These are phyloP conservation scores for Vombatus ursinus DNA, from an alignment of 2,113 vertebrate genomes.

Conservation along the genomic window DNA sequence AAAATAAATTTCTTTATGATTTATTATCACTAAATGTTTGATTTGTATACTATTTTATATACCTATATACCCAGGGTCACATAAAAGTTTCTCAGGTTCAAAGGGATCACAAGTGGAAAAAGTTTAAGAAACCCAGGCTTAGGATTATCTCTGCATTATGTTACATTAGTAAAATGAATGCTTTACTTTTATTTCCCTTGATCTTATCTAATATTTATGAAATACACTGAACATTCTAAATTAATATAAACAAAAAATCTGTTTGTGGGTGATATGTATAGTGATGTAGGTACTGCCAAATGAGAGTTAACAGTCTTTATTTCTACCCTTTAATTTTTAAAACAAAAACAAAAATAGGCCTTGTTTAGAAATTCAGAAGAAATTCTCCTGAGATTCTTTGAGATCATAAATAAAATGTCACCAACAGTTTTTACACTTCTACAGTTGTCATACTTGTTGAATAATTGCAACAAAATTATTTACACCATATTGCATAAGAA, in stretches of 20 bases:
- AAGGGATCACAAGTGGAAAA: no score
- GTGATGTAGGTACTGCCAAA: not conserved
- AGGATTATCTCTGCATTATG: not conserved
- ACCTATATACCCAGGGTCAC: no score
- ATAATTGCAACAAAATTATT: not conserved
- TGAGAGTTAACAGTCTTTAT: not conserved
- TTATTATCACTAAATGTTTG: no score
- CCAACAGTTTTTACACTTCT: not conserved
- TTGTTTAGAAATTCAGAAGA: not conserved
- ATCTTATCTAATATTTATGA: slow-evolving; percentile 18
- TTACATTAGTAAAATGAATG: slow-evolving; percentile 12
- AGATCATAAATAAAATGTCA: not conserved
- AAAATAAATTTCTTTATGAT: no score
- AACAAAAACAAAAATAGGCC: not conserved
- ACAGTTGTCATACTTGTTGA: not conserved
- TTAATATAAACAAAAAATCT: not conserved
- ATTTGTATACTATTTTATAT: no score
- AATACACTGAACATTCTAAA: not conserved
- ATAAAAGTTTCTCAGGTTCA: no score
- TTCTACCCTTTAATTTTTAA: not conserved
- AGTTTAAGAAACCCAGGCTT: not conserved
- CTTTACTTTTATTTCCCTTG: slow-evolving; percentile 34
- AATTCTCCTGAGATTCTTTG: not conserved
- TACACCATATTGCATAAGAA: not conserved
- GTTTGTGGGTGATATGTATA: not conserved